Evolutionary conservation across 2,113 vertebrate species (phyloP).

Genomic region (Ictidomys tridecemlineatus): DNA sequence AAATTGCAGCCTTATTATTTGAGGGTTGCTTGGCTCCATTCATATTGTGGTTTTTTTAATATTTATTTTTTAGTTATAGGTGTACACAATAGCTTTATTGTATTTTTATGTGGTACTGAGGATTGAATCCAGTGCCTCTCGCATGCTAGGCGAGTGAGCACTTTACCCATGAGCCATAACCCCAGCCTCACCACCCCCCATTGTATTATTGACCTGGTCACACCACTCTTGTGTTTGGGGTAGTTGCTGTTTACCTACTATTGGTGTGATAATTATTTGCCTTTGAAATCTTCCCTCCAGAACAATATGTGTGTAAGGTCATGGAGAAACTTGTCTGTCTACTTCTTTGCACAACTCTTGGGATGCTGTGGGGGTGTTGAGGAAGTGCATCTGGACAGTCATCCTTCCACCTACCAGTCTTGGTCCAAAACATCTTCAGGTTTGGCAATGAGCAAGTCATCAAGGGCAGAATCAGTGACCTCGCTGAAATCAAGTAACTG

Average conservation of each 20-base stretch:
- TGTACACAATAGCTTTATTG: no score
- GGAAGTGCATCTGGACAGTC: conserved; percentile 1
- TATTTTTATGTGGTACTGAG: no score
- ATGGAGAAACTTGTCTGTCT: conserved; percentile 21
- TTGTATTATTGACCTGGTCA: background rate
- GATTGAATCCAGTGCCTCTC: no score
- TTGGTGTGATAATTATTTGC: background rate
- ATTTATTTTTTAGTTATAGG: no score
- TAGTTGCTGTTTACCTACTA: background rate
- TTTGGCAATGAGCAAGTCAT: background rate
- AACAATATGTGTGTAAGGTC: background rate
- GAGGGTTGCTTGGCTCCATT: background rate
- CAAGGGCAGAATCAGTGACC: background rate
- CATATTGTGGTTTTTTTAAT: no score
- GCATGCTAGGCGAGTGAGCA: no score
- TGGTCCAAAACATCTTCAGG: background rate
- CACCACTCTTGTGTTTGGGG: accelerated
- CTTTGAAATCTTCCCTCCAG: background rate
- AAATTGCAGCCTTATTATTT: background rate
- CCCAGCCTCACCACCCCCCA: no score
- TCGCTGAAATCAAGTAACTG: background rate
- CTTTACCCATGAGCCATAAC: no score
- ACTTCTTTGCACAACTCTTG: background rate
- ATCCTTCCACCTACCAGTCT: conserved; percentile 22
- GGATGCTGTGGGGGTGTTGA: background rate